Evolutionary conservation across 2,113 vertebrate species (phyloP).

Genomic region (Monarcha castaneiventris): DNA sequence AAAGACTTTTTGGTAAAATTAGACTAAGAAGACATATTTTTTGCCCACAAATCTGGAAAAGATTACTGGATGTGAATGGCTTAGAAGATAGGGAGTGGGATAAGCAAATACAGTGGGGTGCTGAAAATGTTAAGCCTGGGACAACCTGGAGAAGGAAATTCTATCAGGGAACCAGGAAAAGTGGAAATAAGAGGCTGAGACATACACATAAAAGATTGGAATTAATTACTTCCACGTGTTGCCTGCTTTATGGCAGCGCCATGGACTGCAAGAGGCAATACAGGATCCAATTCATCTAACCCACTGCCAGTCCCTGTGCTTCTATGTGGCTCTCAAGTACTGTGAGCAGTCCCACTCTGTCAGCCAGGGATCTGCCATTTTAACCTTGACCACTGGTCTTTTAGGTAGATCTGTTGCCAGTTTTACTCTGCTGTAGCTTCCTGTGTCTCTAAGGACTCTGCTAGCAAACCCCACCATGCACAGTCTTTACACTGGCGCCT

Average conservation of each 20-base stretch:
- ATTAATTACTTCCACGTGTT: background rate
- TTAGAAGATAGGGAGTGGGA: background rate
- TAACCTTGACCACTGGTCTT: background rate
- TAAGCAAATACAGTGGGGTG: background rate
- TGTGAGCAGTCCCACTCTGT: background rate
- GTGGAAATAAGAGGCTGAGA: background rate
- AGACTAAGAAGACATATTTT: background rate
- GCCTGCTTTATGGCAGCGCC: background rate
- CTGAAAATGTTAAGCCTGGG: background rate
- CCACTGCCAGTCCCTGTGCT: no score
- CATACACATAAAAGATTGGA: background rate
- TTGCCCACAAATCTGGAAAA: background rate
- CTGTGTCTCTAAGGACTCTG: background rate
- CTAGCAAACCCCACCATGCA: rapidly evolving
- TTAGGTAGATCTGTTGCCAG: background rate
- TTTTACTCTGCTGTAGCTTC: background rate
- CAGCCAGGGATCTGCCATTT: background rate
- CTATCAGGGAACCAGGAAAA: background rate
- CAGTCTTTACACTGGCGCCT: rapidly evolving
- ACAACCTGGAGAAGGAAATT: background rate
- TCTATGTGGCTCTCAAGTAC: background rate
- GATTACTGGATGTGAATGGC: background rate
- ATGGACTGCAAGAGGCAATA: background rate
- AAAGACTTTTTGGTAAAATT: background rate
- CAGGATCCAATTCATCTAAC: background rate